Percentiles rank a stretch among this genome's conserved stretches.
phyloP scores from a whole-genome alignment of 2,113 vertebrate species.

The Telmatochromis brichardi region DNA sequence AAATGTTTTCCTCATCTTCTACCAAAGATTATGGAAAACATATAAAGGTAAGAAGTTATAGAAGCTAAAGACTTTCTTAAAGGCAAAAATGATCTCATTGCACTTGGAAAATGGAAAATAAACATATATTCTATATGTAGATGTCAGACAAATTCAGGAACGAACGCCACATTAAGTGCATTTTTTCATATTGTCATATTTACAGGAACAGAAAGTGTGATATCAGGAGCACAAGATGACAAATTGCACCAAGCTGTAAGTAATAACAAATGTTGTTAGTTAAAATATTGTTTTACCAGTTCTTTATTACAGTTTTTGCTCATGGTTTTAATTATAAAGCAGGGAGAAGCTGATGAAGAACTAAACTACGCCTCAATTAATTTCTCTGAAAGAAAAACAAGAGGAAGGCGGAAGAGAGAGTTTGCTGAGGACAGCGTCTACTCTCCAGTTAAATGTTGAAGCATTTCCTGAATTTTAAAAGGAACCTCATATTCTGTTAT shows the following conservation, averaged over 20 bases:
- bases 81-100: neutral
- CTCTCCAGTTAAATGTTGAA: neutral
- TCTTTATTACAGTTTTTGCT: neutral
- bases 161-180: fast-evolving
- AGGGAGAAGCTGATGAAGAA: fast-evolving
- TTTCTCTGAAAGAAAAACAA: neutral
- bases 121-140: fast-evolving
- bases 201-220: neutral
- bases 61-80: fast-evolving
- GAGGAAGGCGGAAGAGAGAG: fast-evolving
- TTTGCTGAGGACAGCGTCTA: neutral
- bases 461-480: neutral
- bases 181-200: fast-evolving
- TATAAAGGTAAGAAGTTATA: neutral
- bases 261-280: neutral
- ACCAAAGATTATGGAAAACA: fast-evolving
- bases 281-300: neutral
- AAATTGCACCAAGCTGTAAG: neutral
- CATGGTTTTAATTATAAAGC: neutral
- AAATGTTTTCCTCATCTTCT: neutral
- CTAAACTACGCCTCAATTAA: neutral
- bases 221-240: neutral
- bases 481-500: neutral
- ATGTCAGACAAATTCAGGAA: neutral
- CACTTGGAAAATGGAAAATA: neutral